Conservation (phyloP, 2,113 vertebrate genomes). For the Xyrauchen texanus region DNA sequence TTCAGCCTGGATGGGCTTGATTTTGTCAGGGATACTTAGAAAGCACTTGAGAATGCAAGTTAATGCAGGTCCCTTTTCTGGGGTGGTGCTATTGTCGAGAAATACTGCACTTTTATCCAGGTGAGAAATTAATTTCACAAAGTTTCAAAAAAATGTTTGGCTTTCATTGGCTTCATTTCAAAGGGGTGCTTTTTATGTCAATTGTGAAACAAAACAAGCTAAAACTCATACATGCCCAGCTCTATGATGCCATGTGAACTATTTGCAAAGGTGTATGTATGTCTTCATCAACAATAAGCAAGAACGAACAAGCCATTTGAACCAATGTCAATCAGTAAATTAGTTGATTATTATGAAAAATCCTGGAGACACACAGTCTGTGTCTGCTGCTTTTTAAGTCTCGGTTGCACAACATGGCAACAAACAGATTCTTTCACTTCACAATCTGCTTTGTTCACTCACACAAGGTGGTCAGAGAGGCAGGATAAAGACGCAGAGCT, state of each 20-base stretch:
- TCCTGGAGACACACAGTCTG: background rate
- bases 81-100: slow-evolving; percentile 2
- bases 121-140: background rate
- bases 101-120: background rate
- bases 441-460: background rate
- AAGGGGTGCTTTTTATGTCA: background rate
- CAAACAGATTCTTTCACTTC: background rate
- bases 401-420: background rate
- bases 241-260: background rate
- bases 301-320: slow-evolving; percentile 25
- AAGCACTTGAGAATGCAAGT: slow-evolving; percentile 10
- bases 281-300: slow-evolving; percentile 19
- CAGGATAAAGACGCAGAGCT: slow-evolving; percentile 9
- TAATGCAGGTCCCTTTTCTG: slow-evolving; percentile 1
- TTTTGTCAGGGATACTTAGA: slow-evolving; percentile 10
- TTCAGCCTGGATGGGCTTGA: background rate
- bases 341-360: background rate
- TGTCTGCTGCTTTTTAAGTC: background rate
- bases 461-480: background rate
- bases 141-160: background rate
- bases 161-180: background rate
- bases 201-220: background rate
- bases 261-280: slow-evolving; percentile 4
- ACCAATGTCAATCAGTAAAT: background rate
- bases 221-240: background rate